Evolutionary conservation across 2,888 invertebrate genomes (phyloP).

Genomic region (Troglohyphantes excavatus): DNA sequence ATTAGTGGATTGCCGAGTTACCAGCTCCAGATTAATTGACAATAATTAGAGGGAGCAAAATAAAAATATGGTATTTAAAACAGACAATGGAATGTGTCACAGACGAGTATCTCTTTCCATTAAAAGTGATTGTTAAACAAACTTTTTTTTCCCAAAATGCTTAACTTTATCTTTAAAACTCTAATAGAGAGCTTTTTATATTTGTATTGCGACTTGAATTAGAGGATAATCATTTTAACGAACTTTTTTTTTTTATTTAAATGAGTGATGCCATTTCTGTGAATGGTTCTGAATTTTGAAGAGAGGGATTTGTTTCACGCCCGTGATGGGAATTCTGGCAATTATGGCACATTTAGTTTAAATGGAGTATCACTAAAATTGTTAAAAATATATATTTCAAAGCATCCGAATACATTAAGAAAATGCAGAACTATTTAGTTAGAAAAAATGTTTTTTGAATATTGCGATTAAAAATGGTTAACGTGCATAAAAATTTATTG

Average conservation of each 20-base stretch:
- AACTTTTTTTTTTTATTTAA: constrained; percentile 7
- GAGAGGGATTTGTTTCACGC: not conserved
- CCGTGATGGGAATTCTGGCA: not conserved
- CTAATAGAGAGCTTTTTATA: not conserved
- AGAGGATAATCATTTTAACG: not conserved
- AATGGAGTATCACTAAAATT: not conserved
- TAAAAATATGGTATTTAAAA: not conserved
- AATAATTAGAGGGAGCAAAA: not conserved
- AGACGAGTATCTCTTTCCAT: too few species aligned
- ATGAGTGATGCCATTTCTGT: not conserved
- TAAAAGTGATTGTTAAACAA: not conserved
- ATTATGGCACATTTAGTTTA: not conserved
- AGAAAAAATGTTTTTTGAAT: too few species aligned
- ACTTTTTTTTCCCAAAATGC: not conserved
- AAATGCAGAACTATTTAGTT: too few species aligned
- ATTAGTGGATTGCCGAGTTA: not conserved
- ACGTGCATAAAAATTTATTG: too few species aligned
- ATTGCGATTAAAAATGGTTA: too few species aligned
- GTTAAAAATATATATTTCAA: not conserved
- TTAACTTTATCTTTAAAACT: constrained; percentile 9
- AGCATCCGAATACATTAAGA: too few species aligned
- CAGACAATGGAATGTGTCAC: not conserved
- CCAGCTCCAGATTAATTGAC: not conserved
- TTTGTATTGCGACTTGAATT: not conserved
- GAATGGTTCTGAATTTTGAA: not conserved